A percentile compares a stretch with the other conserved stretches of the same genome.
These are phyloP conservation scores for Archips crataeganus DNA, from an alignment of 2,888 invertebrate species.

Conservation along the genomic window DNA sequence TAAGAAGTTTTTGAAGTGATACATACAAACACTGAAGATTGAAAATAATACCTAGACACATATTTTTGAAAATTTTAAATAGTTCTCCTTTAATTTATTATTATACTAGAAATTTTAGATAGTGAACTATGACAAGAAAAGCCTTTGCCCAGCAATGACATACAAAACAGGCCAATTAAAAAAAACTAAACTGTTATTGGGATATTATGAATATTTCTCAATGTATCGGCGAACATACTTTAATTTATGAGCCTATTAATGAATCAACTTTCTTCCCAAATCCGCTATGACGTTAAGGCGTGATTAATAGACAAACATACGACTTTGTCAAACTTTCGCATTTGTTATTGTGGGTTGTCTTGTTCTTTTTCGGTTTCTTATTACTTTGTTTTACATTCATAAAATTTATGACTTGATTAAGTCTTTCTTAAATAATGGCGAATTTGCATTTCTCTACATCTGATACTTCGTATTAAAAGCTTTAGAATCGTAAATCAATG, in stretches of 20 bases:
- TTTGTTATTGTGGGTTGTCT: not conserved
- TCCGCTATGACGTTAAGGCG: not conserved
- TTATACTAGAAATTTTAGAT: no score
- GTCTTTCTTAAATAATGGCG: not conserved
- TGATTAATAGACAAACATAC: not conserved
- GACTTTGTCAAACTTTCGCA: not conserved
- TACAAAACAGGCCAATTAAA: no score
- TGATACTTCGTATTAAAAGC: conserved; percentile 9
- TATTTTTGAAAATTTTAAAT: no score
- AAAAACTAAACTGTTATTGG: no score
- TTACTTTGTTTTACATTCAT: conserved; percentile 17
- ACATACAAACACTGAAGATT: no score
- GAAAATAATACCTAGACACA: no score
- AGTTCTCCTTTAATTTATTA: no score
- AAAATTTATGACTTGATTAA: conserved; percentile 19
- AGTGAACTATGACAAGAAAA: no score
- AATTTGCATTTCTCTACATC: conserved; percentile 8
- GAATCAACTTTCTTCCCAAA: not conserved
- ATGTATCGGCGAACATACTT: no score
- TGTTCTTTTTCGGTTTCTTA: not conserved
- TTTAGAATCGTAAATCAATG: conserved; percentile 9
- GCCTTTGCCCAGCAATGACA: no score
- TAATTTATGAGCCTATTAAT: not conserved
- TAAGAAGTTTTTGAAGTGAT: no score
- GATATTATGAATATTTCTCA: no score